These are phyloP conservation scores for Spea bombifrons DNA, from an alignment of 2,113 vertebrate genomes.

Conservation along the genomic window DNA sequence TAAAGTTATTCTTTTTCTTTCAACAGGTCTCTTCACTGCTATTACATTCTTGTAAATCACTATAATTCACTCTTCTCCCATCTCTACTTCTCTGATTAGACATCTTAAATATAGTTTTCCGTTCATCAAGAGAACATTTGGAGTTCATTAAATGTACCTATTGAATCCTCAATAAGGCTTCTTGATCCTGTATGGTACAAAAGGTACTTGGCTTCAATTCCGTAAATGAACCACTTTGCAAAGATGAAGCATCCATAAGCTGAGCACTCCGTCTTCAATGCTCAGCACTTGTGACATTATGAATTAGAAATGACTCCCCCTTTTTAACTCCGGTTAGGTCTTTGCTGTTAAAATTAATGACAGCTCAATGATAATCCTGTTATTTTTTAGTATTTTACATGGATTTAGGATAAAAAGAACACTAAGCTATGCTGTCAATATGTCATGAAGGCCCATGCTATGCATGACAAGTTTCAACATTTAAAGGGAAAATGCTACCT, in stretches of 20 bases:
- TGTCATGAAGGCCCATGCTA: no score
- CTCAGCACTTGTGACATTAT: neutral
- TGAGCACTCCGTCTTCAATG: neutral
- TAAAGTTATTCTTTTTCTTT: neutral
- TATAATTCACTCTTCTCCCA: neutral
- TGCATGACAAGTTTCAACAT: no score
- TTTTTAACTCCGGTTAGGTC: neutral
- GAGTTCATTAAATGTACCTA: constrained; percentile 15
- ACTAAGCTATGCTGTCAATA: no score
- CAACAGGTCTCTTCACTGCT: neutral
- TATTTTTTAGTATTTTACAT: no score
- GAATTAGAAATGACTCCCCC: neutral
- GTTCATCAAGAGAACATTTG: constrained; percentile 10
- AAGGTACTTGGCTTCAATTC: constrained; percentile 16
- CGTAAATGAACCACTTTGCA: neutral
- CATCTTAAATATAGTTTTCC: constrained; percentile 4
- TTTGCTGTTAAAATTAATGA: neutral
- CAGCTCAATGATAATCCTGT: no score
- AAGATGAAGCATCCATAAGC: neutral
- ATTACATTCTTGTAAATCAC: constrained; percentile 5
- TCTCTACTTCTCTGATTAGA: constrained; percentile 17
- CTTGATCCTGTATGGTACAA: constrained; percentile 5
- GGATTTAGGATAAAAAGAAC: no score
- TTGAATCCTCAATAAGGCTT: constrained; percentile 19
- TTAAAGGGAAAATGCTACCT: no score